Evolutionary conservation across 2,113 vertebrate species (phyloP).

Genomic region (mouse (Mus musculus)): DNA sequence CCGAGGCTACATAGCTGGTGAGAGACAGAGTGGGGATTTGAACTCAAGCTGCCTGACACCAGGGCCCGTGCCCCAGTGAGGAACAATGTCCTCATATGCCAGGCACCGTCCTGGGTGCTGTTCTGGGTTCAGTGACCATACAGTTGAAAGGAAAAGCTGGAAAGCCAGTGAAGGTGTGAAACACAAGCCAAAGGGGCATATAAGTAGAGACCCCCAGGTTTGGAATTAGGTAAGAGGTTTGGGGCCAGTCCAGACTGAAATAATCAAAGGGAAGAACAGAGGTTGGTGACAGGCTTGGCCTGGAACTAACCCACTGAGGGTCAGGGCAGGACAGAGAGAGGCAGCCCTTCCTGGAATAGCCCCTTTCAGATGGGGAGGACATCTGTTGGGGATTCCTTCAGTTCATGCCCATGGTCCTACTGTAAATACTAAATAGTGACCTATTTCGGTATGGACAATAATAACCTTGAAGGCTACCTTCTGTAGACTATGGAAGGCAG

Average conservation of each 20-base stretch:
- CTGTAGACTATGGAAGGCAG: neutral
- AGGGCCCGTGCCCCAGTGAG: neutral
- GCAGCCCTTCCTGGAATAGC: neutral
- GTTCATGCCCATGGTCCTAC: neutral
- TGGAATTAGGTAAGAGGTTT: neutral
- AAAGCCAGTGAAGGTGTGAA: neutral
- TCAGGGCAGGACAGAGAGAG: neutral
- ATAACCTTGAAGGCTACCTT: constrained; percentile 46
- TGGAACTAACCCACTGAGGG: neutral
- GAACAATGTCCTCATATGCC: neutral
- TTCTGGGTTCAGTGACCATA: neutral
- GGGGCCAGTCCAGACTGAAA: neutral
- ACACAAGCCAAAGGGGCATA: neutral
- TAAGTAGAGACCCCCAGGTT: neutral
- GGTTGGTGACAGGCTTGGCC: neutral
- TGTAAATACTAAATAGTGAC: neutral
- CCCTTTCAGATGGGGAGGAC: neutral
- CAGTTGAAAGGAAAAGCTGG: neutral
- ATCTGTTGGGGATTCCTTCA: neutral
- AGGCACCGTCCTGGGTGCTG: neutral
- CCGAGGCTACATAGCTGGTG: neutral
- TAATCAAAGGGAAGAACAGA: neutral
- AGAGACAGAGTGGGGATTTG: neutral
- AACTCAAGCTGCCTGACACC: neutral
- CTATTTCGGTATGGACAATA: constrained; percentile 6